Conservation (phyloP, 2,113 vertebrate genomes). For the Tylochromis polylepis region DNA sequence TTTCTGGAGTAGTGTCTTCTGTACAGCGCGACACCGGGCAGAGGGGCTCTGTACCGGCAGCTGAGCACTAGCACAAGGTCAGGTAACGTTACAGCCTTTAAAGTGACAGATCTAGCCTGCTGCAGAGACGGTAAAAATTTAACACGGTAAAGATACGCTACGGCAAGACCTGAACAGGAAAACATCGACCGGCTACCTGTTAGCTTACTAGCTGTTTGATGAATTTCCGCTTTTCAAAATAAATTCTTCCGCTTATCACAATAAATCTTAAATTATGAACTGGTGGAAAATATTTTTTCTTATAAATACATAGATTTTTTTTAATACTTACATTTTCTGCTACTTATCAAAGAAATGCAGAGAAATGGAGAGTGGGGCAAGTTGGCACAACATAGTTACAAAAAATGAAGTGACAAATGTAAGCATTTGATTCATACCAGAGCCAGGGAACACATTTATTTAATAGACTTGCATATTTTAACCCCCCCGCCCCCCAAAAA, state of each 20-base stretch:
- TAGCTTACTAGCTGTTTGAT: background rate
- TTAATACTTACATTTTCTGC: too few species aligned
- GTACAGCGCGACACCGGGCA: background rate
- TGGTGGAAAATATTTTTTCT: too few species aligned
- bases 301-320: too few species aligned
- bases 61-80: background rate
- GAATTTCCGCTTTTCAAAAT: constrained; percentile 20
- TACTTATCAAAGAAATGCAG: too few species aligned
- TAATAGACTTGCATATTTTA: too few species aligned
- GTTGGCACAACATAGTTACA: too few species aligned
- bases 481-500: too few species aligned
- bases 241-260: background rate
- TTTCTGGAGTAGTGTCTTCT: background rate
- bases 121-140: background rate
- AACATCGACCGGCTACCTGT: background rate
- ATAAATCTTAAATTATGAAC: background rate
- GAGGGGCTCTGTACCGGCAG: background rate
- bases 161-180: background rate
- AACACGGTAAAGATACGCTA: background rate
- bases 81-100: background rate
- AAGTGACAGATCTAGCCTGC: too few species aligned
- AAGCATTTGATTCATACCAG: too few species aligned
- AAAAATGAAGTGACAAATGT: too few species aligned
- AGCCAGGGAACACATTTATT: too few species aligned
- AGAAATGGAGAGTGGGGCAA: too few species aligned